phyloP scores from a whole-genome alignment of 2,797 vertebrate species.

The Gadopsis bispinosus region DNA sequence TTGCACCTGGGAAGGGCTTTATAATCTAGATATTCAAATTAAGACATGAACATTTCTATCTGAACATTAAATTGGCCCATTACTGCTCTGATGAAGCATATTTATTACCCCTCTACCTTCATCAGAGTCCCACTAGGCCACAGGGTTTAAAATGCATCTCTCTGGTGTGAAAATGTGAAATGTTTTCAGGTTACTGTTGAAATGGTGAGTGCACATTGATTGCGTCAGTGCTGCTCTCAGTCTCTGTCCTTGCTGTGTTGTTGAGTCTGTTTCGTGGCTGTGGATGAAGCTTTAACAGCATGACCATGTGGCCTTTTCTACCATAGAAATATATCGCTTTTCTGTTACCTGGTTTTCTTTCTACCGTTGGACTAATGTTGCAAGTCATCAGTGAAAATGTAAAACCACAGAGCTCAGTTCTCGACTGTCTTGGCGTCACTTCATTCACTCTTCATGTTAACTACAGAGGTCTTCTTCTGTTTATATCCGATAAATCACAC shows the following conservation, averaged over 20 bases:
- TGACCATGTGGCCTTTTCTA: too few species aligned
- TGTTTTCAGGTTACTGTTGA: slow-evolving; percentile 7
- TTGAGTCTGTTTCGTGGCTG: background rate
- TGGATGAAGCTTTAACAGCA: background rate
- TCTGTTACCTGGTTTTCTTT: background rate
- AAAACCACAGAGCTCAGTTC: slow-evolving; percentile 2
- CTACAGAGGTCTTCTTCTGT: background rate
- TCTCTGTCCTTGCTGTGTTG: background rate
- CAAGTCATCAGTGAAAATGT: background rate
- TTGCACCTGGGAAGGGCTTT: slow-evolving; percentile 57
- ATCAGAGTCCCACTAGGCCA: background rate
- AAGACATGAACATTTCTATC: slow-evolving; percentile 44
- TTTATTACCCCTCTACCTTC: slow-evolving; percentile 1
- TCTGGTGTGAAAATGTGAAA: slow-evolving; percentile 8
- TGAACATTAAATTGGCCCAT: slow-evolving; percentile 50
- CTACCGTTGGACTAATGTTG: slow-evolving; percentile 5
- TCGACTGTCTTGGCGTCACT: background rate
- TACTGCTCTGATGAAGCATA: slow-evolving; percentile 38
- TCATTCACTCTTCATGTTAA: slow-evolving; percentile 14
- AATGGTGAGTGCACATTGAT: slow-evolving; percentile 7
- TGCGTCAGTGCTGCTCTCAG: too few species aligned
- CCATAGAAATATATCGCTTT: background rate
- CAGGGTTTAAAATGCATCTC: background rate
- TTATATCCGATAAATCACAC: background rate
- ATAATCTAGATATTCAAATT: slow-evolving; percentile 69